A percentile compares a stretch with the other conserved stretches of the same genome.
phyloP scores from a whole-genome alignment of 2,888 invertebrate species.

The Crocallis elinguaria region DNA sequence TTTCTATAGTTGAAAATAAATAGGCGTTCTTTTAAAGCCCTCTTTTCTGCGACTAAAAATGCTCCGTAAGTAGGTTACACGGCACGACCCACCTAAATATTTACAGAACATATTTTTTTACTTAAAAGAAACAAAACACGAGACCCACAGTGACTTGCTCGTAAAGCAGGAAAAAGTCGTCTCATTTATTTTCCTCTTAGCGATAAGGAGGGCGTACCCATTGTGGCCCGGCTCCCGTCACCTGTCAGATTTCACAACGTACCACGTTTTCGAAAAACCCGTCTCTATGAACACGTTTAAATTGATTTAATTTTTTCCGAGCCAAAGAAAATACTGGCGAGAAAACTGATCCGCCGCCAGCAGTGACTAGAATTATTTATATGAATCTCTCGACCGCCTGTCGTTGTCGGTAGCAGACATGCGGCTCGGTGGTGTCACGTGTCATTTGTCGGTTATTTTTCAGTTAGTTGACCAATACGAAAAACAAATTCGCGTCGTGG shows the following conservation, averaged over 20 bases:
- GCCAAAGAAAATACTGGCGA: slow-evolving; percentile 31
- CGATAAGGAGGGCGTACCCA: slow-evolving; percentile 66
- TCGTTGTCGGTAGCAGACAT: slow-evolving; percentile 24
- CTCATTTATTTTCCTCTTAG: slow-evolving; percentile 74
- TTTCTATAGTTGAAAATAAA: background rate
- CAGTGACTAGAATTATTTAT: slow-evolving; percentile 45
- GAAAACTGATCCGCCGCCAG: slow-evolving; percentile 37
- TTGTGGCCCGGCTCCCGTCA: slow-evolving; percentile 66
- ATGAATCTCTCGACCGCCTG: slow-evolving; percentile 27
- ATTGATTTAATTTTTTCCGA: slow-evolving; percentile 57
- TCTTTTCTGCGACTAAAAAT: background rate
- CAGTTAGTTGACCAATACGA: slow-evolving; percentile 16
- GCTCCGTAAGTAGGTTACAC: slow-evolving; percentile 18
- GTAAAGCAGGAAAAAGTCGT: slow-evolving; percentile 68
- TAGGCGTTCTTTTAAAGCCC: background rate
- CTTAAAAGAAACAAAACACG: slow-evolving; percentile 56
- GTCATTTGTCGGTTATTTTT: slow-evolving; percentile 38
- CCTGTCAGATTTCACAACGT: slow-evolving; percentile 70
- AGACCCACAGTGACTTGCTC: slow-evolving; percentile 57
- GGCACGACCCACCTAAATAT: slow-evolving; percentile 38
- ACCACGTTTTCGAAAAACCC: slow-evolving; percentile 46
- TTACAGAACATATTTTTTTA: slow-evolving; percentile 46
- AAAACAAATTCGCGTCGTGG: slow-evolving; percentile 33
- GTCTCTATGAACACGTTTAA: slow-evolving; percentile 38
- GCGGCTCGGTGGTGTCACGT: slow-evolving; percentile 25